Percentiles rank a stretch among this genome's conserved stretches.
Conservation (phyloP, 2,797 vertebrate genomes). For the Harpagifer antarcticus region DNA sequence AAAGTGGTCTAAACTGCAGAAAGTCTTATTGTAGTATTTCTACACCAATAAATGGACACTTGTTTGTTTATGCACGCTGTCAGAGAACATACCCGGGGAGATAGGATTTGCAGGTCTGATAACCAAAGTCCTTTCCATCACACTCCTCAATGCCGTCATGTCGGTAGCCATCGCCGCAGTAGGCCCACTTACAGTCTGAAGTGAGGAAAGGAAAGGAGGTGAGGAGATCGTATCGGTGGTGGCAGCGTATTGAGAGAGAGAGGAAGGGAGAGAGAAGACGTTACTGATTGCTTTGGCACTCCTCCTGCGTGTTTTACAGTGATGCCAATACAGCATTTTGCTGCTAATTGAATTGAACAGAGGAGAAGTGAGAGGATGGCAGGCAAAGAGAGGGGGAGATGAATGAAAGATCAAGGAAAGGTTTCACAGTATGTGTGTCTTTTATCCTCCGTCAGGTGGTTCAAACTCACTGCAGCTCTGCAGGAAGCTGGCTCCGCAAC, state of each 20-base stretch:
- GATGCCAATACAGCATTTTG: constrained; percentile 77
- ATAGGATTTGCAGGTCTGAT: constrained; percentile 95
- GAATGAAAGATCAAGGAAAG: constrained; percentile 65
- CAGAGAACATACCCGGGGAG: constrained; percentile 90
- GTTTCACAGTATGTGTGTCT: constrained; percentile 42
- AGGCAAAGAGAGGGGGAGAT: constrained; percentile 48
- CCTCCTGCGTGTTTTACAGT: constrained; percentile 34
- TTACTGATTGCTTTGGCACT: constrained; percentile 77
- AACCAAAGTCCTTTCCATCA: constrained; percentile 96
- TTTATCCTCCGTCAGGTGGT: constrained; percentile 49
- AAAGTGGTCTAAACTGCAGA: constrained; percentile 18
- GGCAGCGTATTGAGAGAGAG: constrained; percentile 9
- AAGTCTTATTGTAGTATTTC: not conserved
- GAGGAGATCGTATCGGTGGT: not conserved
- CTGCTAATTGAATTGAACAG: constrained; percentile 75
- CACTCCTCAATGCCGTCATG: constrained; percentile 96
- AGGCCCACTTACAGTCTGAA: constrained; percentile 93
- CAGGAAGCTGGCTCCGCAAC: constrained; percentile 9
- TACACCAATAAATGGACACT: not conserved
- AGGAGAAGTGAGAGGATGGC: constrained; percentile 46
- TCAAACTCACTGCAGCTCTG: constrained; percentile 36
- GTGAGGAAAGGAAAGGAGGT: constrained; percentile 7
- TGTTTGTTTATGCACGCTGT: not conserved
- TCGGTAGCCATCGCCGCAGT: constrained; percentile 95
- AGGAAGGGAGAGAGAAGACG: constrained; percentile 39